Conservation (phyloP, 1,140 invertebrate genomes). For the Carposina sasakii region DNA sequence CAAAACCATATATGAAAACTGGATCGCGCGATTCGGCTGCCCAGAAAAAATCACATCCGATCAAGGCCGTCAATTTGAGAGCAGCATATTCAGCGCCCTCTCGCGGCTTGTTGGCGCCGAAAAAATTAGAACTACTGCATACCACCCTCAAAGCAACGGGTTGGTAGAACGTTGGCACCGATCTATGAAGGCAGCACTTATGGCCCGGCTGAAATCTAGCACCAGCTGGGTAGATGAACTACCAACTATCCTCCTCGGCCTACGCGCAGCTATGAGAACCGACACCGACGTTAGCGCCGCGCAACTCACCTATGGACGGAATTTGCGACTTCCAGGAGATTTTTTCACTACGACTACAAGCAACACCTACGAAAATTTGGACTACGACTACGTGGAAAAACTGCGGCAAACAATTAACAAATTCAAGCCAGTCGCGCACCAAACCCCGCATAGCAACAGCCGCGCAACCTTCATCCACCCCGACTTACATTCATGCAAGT, state of each 20-base stretch:
- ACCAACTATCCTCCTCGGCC: slow-evolving; percentile 33
- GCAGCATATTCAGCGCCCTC: no score
- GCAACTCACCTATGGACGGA: slow-evolving; percentile 29
- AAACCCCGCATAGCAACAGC: not conserved
- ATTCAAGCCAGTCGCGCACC: not conserved
- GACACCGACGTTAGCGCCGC: slow-evolving; percentile 29
- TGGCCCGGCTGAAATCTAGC: not conserved
- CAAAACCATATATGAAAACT: no score
- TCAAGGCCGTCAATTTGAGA: no score
- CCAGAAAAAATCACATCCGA: no score
- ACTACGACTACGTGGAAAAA: not conserved
- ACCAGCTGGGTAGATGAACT: slow-evolving; percentile 14
- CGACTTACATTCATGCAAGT: not conserved
- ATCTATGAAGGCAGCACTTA: slow-evolving; percentile 42
- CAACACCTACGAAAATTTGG: not conserved
- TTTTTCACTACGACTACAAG: no score
- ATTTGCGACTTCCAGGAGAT: not conserved
- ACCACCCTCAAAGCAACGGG: slow-evolving; percentile 50
- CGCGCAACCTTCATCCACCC: not conserved
- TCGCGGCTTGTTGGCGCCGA: no score
- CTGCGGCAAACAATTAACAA: not conserved
- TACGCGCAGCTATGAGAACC: slow-evolving; percentile 9
- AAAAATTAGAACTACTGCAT: no score
- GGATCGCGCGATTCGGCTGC: no score
- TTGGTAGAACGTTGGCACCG: slow-evolving; percentile 47